Conservation (phyloP, 1,140 invertebrate species). For the Trichomalopsis sarcophagae region DNA sequence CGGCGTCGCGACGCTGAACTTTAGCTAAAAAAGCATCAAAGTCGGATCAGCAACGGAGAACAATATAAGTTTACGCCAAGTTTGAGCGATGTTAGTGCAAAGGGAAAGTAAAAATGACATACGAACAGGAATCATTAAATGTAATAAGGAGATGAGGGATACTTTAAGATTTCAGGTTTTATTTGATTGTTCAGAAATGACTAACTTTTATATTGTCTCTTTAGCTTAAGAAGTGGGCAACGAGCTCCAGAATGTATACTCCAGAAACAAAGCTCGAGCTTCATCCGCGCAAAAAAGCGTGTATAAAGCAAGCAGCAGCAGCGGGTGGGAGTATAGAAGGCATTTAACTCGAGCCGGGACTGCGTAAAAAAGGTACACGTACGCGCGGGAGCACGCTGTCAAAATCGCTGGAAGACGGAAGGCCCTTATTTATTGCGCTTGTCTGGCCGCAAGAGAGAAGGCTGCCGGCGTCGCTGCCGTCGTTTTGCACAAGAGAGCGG, state of each 20-base stretch:
- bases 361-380: neutral
- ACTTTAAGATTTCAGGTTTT: too few relatives aligned
- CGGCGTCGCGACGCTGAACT: neutral
- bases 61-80: too few relatives aligned
- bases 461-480: neutral
- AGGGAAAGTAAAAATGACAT: too few relatives aligned
- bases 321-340: neutral
- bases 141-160: too few relatives aligned
- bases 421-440: conserved; percentile 40
- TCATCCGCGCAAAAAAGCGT: neutral
- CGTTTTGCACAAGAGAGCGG: neutral
- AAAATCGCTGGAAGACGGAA: conserved; percentile 38
- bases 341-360: conserved; percentile 2
- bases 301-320: neutral
- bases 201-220: too few relatives aligned
- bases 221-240: too few relatives aligned
- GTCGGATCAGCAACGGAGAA: neutral
- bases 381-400: conserved; percentile 9
- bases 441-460: neutral
- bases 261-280: neutral
- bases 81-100: too few relatives aligned
- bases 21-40: conserved; percentile 14
- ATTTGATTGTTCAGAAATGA: too few relatives aligned
- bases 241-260: neutral
- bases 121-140: too few relatives aligned